Conservation (phyloP, 2,113 vertebrate genomes). For the Hippocampus comes region DNA sequence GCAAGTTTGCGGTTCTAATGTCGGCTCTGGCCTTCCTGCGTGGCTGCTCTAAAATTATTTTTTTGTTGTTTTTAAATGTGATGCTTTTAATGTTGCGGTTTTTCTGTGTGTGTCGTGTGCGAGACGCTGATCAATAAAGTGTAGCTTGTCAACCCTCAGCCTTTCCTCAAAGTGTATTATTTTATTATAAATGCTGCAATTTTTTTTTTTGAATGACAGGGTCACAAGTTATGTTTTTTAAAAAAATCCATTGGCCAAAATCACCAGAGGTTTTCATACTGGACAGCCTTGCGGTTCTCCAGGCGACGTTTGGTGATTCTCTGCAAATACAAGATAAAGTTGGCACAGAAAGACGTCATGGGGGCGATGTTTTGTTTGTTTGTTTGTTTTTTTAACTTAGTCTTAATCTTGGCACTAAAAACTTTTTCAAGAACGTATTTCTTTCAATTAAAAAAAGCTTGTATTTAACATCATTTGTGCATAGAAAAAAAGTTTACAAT, state of each 20-base stretch:
- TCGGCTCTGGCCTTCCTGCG: too few species aligned
- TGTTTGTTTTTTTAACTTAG: too few species aligned
- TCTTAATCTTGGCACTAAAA: too few species aligned
- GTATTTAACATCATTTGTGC: too few species aligned
- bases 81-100: not conserved
- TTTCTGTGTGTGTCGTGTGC: not conserved
- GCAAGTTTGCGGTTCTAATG: too few species aligned
- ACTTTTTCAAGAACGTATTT: too few species aligned
- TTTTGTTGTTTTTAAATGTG: not conserved
- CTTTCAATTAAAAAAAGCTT: too few species aligned
- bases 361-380: not conserved
- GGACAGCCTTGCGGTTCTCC: conserved; percentile 44
- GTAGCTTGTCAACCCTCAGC: not conserved
- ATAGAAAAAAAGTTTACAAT: too few species aligned
- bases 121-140: conserved; percentile 2
- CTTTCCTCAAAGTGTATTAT: not conserved
- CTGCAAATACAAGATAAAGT: conserved; percentile 47
- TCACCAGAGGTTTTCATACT: conserved; percentile 33
- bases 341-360: not conserved
- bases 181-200: not conserved
- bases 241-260: not conserved
- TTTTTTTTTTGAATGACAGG: not conserved
- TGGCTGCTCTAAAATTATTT: not conserved
- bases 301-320: conserved; percentile 64
- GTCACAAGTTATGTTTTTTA: not conserved